A percentile compares a stretch with the other conserved stretches of the same genome.
phyloP scores from a whole-genome alignment of 2,113 vertebrate genomes.

The Brachyistius frenatus region DNA sequence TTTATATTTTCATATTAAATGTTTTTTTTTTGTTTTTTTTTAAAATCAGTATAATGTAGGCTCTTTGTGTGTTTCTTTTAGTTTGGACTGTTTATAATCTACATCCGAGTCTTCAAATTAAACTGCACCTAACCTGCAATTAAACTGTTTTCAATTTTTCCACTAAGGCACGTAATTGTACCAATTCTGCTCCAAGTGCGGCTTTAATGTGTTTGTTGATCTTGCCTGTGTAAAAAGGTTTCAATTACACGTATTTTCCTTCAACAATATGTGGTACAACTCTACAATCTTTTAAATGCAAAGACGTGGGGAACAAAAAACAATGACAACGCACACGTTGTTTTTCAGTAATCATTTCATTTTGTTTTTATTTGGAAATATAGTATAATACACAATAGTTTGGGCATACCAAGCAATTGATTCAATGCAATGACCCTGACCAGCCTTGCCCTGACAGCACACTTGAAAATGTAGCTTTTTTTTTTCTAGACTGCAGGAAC shows the following conservation, averaged over 20 bases:
- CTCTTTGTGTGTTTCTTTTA: not conserved
- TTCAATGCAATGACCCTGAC: slow-evolving; percentile 73
- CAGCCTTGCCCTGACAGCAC: slow-evolving; percentile 54
- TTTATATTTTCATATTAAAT: not conserved
- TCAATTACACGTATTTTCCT: not conserved
- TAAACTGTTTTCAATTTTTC: not conserved
- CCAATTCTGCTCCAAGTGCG: not conserved
- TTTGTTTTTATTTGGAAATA: slow-evolving; percentile 79
- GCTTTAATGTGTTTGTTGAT: not conserved
- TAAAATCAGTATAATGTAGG: too few species aligned
- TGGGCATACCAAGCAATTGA: slow-evolving; percentile 71
- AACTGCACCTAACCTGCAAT: not conserved
- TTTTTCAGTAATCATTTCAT: slow-evolving; percentile 57
- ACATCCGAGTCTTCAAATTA: not conserved
- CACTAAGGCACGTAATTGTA: not conserved
- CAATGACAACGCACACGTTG: slow-evolving; percentile 38
- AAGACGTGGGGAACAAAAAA: not conserved
- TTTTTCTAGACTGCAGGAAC: slow-evolving; percentile 36
- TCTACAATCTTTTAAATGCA: not conserved
- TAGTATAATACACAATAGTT: slow-evolving; percentile 80
- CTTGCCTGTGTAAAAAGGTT: slow-evolving; percentile 46
- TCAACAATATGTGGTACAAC: not conserved
- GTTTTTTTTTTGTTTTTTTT: too few species aligned
- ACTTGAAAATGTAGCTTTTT: slow-evolving; percentile 45
- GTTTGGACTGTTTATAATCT: not conserved